Conservation (phyloP, 2,113 vertebrate genomes). For the Rhea americana region DNA sequence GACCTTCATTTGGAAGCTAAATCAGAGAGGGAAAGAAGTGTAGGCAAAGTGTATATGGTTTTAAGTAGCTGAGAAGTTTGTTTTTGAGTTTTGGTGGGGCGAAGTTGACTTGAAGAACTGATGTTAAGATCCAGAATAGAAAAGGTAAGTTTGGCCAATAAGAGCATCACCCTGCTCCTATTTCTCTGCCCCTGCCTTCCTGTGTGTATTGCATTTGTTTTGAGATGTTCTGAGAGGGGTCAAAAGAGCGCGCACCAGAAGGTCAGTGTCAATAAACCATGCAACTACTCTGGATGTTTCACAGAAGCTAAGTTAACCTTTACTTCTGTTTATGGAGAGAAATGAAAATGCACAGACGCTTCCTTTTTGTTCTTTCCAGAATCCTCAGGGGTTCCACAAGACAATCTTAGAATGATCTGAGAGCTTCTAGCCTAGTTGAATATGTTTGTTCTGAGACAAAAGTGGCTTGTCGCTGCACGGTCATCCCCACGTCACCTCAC, state of each 20-base stretch:
- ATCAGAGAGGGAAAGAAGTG: background rate
- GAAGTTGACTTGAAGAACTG: background rate
- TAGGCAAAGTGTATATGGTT: background rate
- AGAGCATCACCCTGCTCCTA: background rate
- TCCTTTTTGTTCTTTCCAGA: background rate
- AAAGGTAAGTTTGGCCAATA: background rate
- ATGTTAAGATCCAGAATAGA: background rate
- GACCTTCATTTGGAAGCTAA: background rate
- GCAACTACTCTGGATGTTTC: background rate
- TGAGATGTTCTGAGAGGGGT: background rate
- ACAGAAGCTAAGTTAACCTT: background rate
- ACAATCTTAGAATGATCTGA: background rate
- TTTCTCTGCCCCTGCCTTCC: background rate
- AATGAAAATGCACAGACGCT: fast-evolving
- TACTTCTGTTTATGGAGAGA: background rate
- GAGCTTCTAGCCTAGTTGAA: background rate
- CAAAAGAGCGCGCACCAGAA: background rate
- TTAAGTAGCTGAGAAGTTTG: background rate
- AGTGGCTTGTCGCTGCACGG: background rate
- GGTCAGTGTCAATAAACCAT: background rate
- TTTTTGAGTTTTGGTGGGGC: background rate
- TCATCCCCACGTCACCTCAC: background rate
- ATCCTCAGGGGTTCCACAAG: background rate
- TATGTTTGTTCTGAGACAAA: background rate
- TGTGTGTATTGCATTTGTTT: background rate